Conservation (phyloP, 2,888 invertebrate genomes). For the Nephrotoma guestfalica region DNA sequence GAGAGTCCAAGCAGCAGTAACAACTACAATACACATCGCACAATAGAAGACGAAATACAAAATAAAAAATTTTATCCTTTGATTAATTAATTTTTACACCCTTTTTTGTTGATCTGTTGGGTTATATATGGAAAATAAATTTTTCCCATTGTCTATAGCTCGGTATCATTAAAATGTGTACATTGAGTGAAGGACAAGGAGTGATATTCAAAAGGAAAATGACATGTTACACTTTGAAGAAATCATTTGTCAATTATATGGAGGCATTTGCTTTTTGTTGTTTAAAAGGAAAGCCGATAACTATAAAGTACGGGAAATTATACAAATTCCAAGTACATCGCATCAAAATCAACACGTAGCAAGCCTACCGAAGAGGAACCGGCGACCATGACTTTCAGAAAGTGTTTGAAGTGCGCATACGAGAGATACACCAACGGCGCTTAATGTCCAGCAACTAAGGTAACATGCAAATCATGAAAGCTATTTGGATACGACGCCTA, state of each 20-base stretch:
- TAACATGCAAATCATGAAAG: no score
- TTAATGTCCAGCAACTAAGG: no score
- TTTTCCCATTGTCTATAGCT: background rate
- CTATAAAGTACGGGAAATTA: no score
- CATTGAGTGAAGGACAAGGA: background rate
- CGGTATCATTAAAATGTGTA: background rate
- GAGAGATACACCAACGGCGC: no score
- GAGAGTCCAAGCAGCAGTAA: background rate
- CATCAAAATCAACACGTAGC: no score
- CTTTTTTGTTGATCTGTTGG: background rate
- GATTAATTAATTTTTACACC: background rate
- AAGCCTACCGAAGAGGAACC: no score
- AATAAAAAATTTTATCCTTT: background rate
- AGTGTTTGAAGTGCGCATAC: no score
- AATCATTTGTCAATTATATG: background rate
- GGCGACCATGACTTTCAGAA: no score
- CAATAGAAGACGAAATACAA: background rate
- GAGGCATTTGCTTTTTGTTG: background rate
- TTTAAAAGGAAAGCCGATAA: background rate
- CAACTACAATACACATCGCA: background rate
- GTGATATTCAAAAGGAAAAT: background rate
- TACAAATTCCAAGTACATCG: no score
- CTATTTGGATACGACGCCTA: no score
- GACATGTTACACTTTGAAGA: background rate
- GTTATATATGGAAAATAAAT: background rate